Percentiles rank a stretch among this genome's conserved stretches.
Evolutionary conservation across 2,888 invertebrate species (phyloP).

Genomic region (Agrenia bidenticulata): DNA sequence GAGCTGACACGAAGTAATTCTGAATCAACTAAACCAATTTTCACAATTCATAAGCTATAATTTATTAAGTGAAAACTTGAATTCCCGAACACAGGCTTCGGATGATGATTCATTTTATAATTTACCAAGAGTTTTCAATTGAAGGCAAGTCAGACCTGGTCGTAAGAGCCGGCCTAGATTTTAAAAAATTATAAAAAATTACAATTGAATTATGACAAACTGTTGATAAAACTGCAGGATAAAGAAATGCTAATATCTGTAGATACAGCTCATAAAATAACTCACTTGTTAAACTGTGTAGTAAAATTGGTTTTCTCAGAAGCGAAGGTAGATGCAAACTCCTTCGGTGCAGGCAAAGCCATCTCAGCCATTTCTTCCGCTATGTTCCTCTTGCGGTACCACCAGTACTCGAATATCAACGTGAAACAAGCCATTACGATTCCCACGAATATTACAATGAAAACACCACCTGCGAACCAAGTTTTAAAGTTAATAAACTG

Average conservation of each 20-base stretch:
- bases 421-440: conserved; percentile 89
- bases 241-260: too few relatives aligned
- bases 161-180: conserved; percentile 27
- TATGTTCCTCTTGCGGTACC: conserved; percentile 62
- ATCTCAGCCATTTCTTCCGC: conserved; percentile 53
- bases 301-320: conserved; percentile 52
- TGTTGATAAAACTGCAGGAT: too few relatives aligned
- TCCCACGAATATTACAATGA: conserved; percentile 95
- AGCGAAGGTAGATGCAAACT: conserved; percentile 41
- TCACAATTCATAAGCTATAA: too few relatives aligned
- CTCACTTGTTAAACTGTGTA: conserved; percentile 52
- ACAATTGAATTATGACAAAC: too few relatives aligned
- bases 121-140: conserved; percentile 53
- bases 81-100: too few relatives aligned
- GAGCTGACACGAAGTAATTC: too few relatives aligned
- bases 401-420: conserved; percentile 90
- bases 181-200: not conserved
- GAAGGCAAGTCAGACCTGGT: conserved; percentile 47
- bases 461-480: conserved; percentile 67
- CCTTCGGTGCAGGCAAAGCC: conserved; percentile 50
- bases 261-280: too few relatives aligned
- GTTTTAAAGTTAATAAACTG: too few relatives aligned
- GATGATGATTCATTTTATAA: too few relatives aligned
- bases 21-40: too few relatives aligned
- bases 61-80: too few relatives aligned